These are phyloP conservation scores for Poeciliopsis turneri DNA, from an alignment of 2,797 vertebrate genomes.

Conservation along the genomic window DNA sequence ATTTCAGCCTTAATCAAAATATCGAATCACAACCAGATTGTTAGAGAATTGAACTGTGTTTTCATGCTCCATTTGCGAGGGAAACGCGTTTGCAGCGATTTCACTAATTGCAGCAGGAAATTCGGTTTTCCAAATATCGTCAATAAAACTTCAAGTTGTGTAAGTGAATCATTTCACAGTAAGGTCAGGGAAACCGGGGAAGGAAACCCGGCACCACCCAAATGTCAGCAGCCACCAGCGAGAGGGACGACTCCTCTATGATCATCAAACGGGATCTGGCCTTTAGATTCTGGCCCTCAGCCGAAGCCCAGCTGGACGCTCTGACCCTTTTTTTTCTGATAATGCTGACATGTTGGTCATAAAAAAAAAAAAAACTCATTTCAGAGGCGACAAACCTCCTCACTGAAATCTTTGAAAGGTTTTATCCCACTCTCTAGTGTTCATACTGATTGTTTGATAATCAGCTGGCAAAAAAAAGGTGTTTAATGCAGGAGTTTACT, in stretches of 20 bases:
- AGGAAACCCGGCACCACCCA: slow-evolving; percentile 23
- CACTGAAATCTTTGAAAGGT: neutral
- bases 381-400: neutral
- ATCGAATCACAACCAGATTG: slow-evolving; percentile 3
- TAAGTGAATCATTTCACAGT: slow-evolving; percentile 9
- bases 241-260: neutral
- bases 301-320: slow-evolving; percentile 34
- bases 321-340: neutral
- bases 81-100: neutral
- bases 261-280: slow-evolving; percentile 44
- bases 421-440: neutral
- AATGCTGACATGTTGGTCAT: neutral
- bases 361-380: neutral
- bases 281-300: slow-evolving; percentile 39
- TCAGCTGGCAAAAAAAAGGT: neutral
- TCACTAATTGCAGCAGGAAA: neutral
- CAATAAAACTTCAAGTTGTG: neutral
- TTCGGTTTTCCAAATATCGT: neutral
- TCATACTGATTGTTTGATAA: neutral
- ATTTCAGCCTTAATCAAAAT: neutral
- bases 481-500: neutral
- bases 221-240: slow-evolving; percentile 47
- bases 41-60: neutral
- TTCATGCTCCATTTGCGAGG: too few species aligned
- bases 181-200: neutral